Base-by-base conservation (phyloP, 2,797 vertebrate species). In the Philypnodon macrostomus region DNA sequence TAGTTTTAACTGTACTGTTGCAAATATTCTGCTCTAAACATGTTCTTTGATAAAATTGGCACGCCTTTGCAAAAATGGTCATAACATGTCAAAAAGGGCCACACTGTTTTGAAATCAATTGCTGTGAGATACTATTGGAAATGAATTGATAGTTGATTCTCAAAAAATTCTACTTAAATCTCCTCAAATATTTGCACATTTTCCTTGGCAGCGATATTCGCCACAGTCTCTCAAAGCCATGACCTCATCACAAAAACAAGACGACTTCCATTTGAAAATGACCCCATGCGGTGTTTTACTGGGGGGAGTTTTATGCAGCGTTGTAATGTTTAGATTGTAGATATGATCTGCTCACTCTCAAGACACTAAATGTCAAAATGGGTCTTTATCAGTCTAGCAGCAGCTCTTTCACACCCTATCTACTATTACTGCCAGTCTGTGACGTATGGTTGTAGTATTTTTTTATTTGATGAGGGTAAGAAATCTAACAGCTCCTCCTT, bases 361-460 rank as follows among this genome's bases (percentile, higher is more conserved):
- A n/a, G 65, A 17, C 7, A 30, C 56, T 52, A 69, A 71, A 73
- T 42, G 17, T 71, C 52, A 27, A 38, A 35, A 30, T 27, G 41
- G 4, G 12, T 50, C 27, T 30, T 27, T 39, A 44, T 33, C 17
- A 24, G 32, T 45, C 18, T n/a, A 5, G 34, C 54, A 12, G 36
- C 26, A 31, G 19, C 29, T 3, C 38, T 40, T 26, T 42, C 12
- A 35, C 17, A 2, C 3, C 15, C 42, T 48, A 35, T 62, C 58
- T 61, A 30, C 61, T 57, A 39, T 60, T 33, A 52, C 63, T 65
- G 36, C 56, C 53, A 67, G 58, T 34, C 21, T 57, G 37, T 78
- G 77, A 77, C 77, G 78, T 70, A n/a, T n/a, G 51, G 60, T 77
- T 83, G 4, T 24, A 39, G 67, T 70, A 73, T 73, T 73, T n/a